A percentile compares a stretch with the other conserved stretches of the same genome.
phyloP scores from a whole-genome alignment of 2,797 vertebrate species.

The Enteromius argenteus region DNA sequence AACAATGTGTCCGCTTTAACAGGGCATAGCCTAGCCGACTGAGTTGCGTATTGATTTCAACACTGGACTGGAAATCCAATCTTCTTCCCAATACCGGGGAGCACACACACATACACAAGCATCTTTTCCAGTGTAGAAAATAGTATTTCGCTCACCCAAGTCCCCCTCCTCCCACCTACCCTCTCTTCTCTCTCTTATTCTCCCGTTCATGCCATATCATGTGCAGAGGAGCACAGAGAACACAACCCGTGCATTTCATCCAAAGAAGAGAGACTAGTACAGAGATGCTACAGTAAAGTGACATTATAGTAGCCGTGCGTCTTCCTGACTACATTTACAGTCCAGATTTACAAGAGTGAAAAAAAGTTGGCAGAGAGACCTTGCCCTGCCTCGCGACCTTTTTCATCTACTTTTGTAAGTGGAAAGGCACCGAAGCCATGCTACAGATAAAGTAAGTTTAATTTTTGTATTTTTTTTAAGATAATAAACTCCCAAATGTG shows the following conservation, averaged over 20 bases:
- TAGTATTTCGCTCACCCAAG: conserved; percentile 18
- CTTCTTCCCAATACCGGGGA: background rate
- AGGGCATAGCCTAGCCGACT: background rate
- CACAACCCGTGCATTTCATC: conserved; percentile 15
- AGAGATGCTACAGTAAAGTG: background rate
- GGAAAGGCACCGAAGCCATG: conserved; percentile 19
- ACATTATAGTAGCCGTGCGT: background rate
- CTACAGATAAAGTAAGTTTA: conserved; percentile 26
- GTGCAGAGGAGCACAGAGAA: conserved; percentile 22
- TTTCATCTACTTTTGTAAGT: conserved; percentile 24
- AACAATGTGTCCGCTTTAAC: background rate
- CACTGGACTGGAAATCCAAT: conserved; percentile 22
- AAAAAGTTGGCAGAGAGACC: conserved; percentile 15
- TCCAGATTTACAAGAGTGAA: background rate
- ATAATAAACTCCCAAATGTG: conserved; percentile 16
- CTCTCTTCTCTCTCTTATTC: conserved; percentile 43
- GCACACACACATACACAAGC: background rate
- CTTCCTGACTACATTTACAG: background rate
- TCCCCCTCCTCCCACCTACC: conserved; percentile 31
- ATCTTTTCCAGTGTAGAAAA: conserved; percentile 10
- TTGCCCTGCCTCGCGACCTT: background rate
- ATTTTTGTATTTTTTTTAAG: background rate
- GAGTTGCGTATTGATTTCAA: conserved; percentile 13
- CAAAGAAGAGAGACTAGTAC: background rate
- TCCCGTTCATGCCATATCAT: conserved; percentile 20